These are phyloP conservation scores for Incurvaria masculella DNA, from an alignment of 2,888 invertebrate species.

Conservation along the genomic window DNA sequence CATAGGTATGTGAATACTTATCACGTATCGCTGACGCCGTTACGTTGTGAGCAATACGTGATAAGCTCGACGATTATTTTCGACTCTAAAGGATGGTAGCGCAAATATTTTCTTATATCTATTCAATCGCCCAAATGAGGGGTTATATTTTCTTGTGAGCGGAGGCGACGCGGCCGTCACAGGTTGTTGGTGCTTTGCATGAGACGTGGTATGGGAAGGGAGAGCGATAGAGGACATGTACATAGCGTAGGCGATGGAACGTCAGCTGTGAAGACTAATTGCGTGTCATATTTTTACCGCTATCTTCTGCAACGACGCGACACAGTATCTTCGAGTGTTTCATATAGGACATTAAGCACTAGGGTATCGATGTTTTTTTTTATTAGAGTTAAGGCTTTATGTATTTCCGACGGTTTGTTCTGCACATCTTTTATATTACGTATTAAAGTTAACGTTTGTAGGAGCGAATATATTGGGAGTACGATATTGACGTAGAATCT, in stretches of 20 bases:
- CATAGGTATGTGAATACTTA: too few species aligned
- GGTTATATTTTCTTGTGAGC: conserved; percentile 12
- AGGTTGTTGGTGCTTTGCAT: background rate
- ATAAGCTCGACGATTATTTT: too few species aligned
- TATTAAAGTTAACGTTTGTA: conserved; percentile 30
- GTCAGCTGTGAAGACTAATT: too few species aligned
- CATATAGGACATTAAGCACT: background rate
- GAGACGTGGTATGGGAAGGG: background rate
- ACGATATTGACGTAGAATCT: background rate
- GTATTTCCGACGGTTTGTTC: conserved; percentile 27
- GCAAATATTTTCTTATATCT: conserved; percentile 18
- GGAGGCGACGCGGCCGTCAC: background rate
- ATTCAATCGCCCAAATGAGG: conserved; percentile 13
- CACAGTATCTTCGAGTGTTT: too few species aligned
- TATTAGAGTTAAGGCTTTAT: conserved; percentile 26
- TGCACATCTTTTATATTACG: conserved; percentile 23
- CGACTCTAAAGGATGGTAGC: background rate
- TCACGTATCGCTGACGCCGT: too few species aligned
- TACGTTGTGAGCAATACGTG: too few species aligned
- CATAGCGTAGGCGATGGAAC: too few species aligned
- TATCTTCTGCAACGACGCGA: too few species aligned
- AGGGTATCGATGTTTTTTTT: background rate
- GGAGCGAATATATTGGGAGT: too few species aligned
- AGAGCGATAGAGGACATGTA: too few species aligned
- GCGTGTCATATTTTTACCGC: too few species aligned